Evolutionary conservation across 2,113 vertebrate genomes (phyloP).

Genomic region (Pelusios castaneus): DNA sequence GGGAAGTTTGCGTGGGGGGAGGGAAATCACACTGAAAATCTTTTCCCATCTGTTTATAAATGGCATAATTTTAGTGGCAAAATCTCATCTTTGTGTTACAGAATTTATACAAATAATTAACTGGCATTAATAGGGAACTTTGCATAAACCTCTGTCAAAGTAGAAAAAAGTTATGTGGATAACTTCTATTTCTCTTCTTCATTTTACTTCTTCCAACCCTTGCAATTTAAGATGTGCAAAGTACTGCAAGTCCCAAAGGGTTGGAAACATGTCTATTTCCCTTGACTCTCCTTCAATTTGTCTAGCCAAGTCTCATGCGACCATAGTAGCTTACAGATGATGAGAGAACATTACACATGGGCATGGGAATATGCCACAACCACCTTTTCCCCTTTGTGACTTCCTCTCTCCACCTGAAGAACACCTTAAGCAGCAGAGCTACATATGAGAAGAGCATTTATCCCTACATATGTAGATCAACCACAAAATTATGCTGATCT

Average conservation of each 20-base stretch:
- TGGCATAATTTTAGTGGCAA: background rate
- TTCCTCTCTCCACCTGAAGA: background rate
- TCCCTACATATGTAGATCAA: accelerated
- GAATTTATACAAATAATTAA: background rate
- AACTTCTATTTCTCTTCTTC: background rate
- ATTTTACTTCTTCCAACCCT: background rate
- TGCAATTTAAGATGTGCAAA: background rate
- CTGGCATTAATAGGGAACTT: background rate
- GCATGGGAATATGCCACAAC: background rate
- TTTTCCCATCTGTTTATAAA: background rate
- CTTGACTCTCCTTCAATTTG: background rate
- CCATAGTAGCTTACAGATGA: background rate
- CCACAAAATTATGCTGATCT: background rate
- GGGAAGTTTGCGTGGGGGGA: no score
- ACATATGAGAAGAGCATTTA: accelerated
- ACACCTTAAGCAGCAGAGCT: background rate
- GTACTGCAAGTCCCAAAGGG: background rate
- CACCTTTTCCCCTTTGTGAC: background rate
- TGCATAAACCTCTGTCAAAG: background rate
- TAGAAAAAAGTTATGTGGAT: constrained; percentile 1
- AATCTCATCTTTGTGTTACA: background rate
- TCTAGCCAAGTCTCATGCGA: background rate
- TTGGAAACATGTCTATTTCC: background rate
- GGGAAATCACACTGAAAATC: background rate
- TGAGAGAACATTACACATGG: background rate